Conservation (phyloP, 2,797 vertebrate species). For the Clarias pachynema region DNA sequence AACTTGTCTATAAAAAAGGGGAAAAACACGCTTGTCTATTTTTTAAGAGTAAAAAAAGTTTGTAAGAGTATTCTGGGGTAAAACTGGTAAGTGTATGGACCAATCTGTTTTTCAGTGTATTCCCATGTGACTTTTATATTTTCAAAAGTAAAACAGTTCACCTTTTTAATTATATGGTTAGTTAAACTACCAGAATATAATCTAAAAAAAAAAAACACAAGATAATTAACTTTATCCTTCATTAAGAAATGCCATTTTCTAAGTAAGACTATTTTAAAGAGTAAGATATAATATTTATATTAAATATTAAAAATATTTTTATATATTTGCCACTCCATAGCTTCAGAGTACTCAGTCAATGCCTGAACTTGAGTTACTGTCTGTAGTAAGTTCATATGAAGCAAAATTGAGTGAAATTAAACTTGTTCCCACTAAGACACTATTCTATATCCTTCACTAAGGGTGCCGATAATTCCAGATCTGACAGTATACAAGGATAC, state of each 20-base stretch:
- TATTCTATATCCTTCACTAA: not conserved
- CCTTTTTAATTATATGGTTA: not conserved
- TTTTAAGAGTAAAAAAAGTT: too few species aligned
- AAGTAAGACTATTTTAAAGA: not conserved
- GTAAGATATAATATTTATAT: not conserved
- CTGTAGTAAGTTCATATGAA: not conserved
- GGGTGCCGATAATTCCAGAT: not conserved
- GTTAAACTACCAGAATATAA: not conserved
- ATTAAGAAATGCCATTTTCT: not conserved
- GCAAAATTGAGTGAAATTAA: not conserved
- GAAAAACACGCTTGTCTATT: not conserved
- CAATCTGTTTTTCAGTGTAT: not conserved
- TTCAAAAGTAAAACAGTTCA: not conserved
- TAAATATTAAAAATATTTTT: too few species aligned
- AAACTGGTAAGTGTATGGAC: not conserved
- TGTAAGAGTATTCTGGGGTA: not conserved
- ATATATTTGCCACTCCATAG: not conserved
- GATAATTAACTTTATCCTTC: not conserved
- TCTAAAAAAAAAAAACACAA: not conserved
- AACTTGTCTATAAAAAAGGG: not conserved
- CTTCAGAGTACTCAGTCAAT: not conserved
- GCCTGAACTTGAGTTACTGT: slow-evolving; percentile 4
- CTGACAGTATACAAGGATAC: not conserved
- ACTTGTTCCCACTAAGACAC: not conserved
- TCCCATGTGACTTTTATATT: not conserved